Evolutionary conservation across 2,113 vertebrate genomes (phyloP).

Genomic region (Serilophus lunatus): DNA sequence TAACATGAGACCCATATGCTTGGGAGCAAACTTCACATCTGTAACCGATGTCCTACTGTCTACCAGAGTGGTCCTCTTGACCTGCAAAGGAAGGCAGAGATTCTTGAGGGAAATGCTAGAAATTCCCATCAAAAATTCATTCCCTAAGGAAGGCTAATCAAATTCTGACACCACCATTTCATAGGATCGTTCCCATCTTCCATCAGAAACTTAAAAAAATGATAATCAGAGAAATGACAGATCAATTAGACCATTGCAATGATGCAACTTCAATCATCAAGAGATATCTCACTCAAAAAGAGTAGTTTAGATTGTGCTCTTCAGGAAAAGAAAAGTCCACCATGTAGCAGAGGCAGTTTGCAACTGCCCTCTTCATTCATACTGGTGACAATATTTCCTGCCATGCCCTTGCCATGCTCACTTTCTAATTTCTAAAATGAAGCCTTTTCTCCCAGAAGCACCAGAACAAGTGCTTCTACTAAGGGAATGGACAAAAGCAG

Average conservation of each 20-base stretch:
- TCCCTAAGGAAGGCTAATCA: not conserved
- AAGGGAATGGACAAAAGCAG: not conserved
- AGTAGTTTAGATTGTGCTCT: not conserved
- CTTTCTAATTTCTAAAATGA: no score
- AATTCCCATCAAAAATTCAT: not conserved
- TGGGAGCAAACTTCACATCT: constrained; percentile 97
- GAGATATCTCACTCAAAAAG: not conserved
- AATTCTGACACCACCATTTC: not conserved
- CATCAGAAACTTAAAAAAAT: not conserved
- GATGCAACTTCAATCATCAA: not conserved
- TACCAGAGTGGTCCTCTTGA: constrained; percentile 96
- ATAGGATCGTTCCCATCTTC: not conserved
- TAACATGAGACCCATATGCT: constrained; percentile 98
- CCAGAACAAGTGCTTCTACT: not conserved
- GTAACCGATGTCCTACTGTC: constrained; percentile 98
- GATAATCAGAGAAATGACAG: not conserved
- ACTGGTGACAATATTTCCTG: not conserved
- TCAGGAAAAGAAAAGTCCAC: not conserved
- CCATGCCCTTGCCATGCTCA: no score
- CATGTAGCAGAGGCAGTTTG: not conserved
- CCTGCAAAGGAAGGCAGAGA: constrained; percentile 71
- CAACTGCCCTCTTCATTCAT: not conserved
- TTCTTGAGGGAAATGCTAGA: not conserved
- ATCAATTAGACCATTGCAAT: not conserved
- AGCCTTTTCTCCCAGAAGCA: not conserved